Conservation (phyloP, 2,888 invertebrate species). For the Napeogenes sylphis region DNA sequence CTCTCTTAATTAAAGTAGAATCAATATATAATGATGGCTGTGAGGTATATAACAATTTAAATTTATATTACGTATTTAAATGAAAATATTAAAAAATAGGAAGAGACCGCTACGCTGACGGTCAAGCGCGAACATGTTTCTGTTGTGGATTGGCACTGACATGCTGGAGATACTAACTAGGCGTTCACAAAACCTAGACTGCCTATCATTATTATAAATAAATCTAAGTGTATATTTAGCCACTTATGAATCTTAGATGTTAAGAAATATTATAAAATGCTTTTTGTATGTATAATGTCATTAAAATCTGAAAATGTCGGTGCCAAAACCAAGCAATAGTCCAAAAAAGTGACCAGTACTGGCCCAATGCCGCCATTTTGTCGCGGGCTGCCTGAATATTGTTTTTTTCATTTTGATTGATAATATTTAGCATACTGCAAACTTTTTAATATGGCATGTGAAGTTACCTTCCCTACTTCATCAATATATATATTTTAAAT, state of each 20-base stretch:
- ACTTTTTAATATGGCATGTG: constrained; percentile 12
- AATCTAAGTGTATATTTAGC: constrained; percentile 33
- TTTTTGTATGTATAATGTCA: constrained; percentile 31
- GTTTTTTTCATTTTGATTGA: constrained; percentile 7
- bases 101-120: constrained; percentile 55
- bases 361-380: constrained; percentile 47
- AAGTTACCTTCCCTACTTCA: constrained; percentile 11
- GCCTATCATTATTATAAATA: constrained; percentile 29
- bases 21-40: constrained; percentile 79
- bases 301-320: constrained; percentile 35
- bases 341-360: constrained; percentile 39
- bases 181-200: constrained; percentile 35
- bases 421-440: background rate
- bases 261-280: constrained; percentile 35
- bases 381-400: constrained; percentile 55
- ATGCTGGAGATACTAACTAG: constrained; percentile 20
- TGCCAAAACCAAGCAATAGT: constrained; percentile 46
- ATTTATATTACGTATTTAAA: constrained; percentile 71
- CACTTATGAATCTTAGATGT: constrained; percentile 36
- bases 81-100: constrained; percentile 60
- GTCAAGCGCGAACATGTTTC: constrained; percentile 38
- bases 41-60: constrained; percentile 77
- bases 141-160: constrained; percentile 38
- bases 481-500: constrained; percentile 11
- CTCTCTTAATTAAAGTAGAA: constrained; percentile 75